Percentiles rank a stretch among this genome's conserved stretches.
phyloP scores from a whole-genome alignment of 2,888 invertebrate genomes.

The Plebejus anna region DNA sequence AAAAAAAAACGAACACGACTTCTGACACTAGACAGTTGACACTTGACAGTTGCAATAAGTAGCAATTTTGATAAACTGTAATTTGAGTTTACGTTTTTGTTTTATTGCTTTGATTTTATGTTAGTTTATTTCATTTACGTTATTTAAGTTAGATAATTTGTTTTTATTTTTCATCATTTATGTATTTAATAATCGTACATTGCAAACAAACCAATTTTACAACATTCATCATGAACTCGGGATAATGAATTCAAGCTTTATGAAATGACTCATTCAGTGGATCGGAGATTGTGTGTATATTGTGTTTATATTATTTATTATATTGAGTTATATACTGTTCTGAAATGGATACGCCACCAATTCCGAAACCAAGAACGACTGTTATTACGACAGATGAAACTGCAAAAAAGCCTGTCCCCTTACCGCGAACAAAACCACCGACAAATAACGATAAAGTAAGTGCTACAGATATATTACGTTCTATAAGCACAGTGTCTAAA shows the following conservation, averaged over 20 bases:
- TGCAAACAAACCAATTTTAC: neutral
- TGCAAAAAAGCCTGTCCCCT: conserved; percentile 72
- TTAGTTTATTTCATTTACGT: neutral
- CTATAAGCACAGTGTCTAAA: conserved; percentile 78
- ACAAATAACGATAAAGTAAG: conserved; percentile 53
- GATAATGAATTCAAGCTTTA: neutral
- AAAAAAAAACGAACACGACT: too few relatives aligned
- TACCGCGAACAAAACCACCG: conserved; percentile 69
- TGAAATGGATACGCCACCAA: conserved; percentile 67
- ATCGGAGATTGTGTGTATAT: conserved; percentile 32
- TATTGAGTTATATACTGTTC: neutral
- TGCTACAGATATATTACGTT: conserved; percentile 69
- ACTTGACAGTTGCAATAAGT: too few relatives aligned
- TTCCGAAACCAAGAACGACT: conserved; percentile 64
- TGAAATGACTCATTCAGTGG: conserved; percentile 39
- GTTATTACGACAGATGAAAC: conserved; percentile 50
- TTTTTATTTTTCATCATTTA: neutral
- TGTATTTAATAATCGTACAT: neutral
- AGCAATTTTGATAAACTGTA: too few relatives aligned
- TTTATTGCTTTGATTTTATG: neutral
- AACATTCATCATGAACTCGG: neutral
- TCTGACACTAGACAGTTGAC: too few relatives aligned
- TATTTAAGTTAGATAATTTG: neutral
- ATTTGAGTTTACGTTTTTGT: too few relatives aligned
- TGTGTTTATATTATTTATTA: conserved; percentile 35